Evolutionary conservation across 1,140 invertebrate genomes (phyloP).

Genomic region (Geopemphigus sp.): DNA sequence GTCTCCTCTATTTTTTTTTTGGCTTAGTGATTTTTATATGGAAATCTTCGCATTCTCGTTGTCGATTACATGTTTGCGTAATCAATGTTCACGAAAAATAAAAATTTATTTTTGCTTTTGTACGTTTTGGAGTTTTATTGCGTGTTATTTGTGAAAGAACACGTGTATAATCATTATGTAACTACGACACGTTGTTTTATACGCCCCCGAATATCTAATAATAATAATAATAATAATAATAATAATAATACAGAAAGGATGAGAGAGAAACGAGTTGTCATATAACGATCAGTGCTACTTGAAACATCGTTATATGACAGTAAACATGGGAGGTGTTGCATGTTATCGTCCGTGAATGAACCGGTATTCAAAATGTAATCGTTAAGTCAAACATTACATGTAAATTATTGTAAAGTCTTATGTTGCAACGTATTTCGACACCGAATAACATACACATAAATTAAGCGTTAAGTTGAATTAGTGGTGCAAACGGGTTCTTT

Average conservation of each 20-base stretch:
- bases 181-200: neutral
- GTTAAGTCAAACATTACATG: neutral
- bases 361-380: neutral
- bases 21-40: neutral
- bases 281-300: neutral
- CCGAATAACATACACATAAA: neutral
- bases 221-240: neutral
- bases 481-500: too few species aligned
- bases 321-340: neutral
- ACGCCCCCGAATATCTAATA: too few species aligned
- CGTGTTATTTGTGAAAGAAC: conserved; percentile 1
- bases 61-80: neutral
- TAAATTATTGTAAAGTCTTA: neutral
- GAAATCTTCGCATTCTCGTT: neutral
- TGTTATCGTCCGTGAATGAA: neutral
- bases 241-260: neutral
- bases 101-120: neutral
- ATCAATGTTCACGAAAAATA: neutral
- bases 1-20: neutral
- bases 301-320: neutral
- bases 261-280: neutral
- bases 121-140: conserved; percentile 4
- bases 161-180: neutral
- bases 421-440: neutral
- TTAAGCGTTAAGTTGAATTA: neutral